phyloP scores from a whole-genome alignment of 2,797 vertebrate genomes.

The Aldrovandia affinis region DNA sequence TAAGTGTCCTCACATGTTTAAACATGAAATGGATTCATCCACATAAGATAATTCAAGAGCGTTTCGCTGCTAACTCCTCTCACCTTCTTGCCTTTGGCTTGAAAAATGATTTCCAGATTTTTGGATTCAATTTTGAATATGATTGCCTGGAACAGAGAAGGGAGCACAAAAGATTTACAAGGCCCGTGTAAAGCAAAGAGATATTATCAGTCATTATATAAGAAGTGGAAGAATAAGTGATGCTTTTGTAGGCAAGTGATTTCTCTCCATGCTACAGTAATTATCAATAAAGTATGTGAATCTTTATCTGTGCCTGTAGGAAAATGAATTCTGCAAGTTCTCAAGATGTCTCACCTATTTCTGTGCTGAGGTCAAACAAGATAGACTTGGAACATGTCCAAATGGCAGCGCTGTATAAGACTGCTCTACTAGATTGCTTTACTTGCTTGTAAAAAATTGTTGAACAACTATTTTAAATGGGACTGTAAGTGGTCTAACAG shows the following conservation, averaged over 20 bases:
- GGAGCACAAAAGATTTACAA: not conserved
- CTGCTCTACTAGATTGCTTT: constrained; percentile 17
- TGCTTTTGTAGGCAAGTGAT: not conserved
- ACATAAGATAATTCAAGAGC: not conserved
- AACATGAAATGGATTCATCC: not conserved
- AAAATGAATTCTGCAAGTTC: not conserved
- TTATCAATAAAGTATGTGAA: not conserved
- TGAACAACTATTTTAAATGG: constrained; percentile 33
- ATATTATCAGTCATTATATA: not conserved
- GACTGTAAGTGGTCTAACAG: constrained; percentile 18
- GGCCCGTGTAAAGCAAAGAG: not conserved
- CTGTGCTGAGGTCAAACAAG: not conserved
- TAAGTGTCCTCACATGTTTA: not conserved
- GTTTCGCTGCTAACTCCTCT: constrained; percentile 27
- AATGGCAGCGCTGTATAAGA: not conserved
- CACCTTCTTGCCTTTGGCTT: constrained; percentile 86
- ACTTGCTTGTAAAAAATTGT: constrained; percentile 25
- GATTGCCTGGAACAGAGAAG: constrained; percentile 77
- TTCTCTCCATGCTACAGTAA: not conserved
- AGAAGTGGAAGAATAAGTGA: not conserved
- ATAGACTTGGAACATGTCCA: constrained; percentile 6
- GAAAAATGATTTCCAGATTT: constrained; percentile 75
- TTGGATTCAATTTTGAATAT: constrained; percentile 76
- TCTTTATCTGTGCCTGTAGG: not conserved
- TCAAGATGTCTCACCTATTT: not conserved